Base-by-base conservation (phyloP, 35 echinoderm and acorn worm species). In the Apostichopus parvimensis region DNA sequence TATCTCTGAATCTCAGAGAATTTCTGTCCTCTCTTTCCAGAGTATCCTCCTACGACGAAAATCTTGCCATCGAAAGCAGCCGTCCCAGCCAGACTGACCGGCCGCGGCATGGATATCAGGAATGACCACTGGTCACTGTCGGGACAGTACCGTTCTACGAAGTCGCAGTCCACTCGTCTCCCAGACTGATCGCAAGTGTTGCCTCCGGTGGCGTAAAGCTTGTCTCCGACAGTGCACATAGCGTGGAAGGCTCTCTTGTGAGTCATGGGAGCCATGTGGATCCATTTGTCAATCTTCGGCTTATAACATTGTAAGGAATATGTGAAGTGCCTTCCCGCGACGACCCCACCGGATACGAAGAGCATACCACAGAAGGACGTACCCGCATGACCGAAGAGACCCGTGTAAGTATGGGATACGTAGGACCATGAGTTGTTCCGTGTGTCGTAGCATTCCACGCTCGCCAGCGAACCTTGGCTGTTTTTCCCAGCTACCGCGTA, bases 401-500 rank as follows among this genome's bases (percentile, higher is more conserved):
- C 90, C 2, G 91, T 93, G 78, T 77, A 90, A 4, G 94, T 91
- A 11, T 94, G 93, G 18, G 93, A 59, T 5, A 93, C 90, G 34
- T 92, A 99, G 8, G 71, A 78, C 97, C 97, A 99, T 1, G 91
- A 54, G 55, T 96, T 93, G n/a, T 61, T 91, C 14, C 12, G 52
- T 18, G 91, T 87, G 60, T 99, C 93, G 24, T 94, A 99, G 20
- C 87, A 81, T 53, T 96, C 95, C 6, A 96, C 97, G 53, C 94
- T 96, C 34, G 93, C 95, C 10, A 95, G 92, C 1, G 95, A 94
- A n/a, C 95, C 97, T 6, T 96, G 94, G 13, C 76, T 90, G 15
- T 95, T 95, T 87, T 99, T 99, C 1, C 95, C 95, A 10, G 94
- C 97, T 21, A 94, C 93, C 0, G 95, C 97, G 56, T 99, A 99